Evolutionary conservation across 2,113 vertebrate species (phyloP), one percentile per base, ranked within the genome.

Genomic region (Alethe castanea): DNA sequence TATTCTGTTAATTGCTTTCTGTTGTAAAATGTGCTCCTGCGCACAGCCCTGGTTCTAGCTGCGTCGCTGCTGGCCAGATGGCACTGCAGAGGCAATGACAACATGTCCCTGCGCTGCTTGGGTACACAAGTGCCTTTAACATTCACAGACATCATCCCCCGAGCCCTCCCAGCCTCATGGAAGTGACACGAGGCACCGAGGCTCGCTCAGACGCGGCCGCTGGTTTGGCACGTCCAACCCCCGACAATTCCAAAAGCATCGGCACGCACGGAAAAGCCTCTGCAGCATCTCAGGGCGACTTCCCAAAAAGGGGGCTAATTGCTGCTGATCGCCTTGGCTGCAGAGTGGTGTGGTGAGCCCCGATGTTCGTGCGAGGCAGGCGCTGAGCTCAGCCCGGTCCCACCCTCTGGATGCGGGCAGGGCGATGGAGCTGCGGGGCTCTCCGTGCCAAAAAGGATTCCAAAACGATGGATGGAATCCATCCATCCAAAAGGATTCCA

Each of bases 1-100:
- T 95, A 92, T 97, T 96, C 82, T 19, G 56, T 96, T 96, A 97
- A 97, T 97, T 96, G 95, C 94, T 96, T 96, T 96, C 96, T 93
- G 94, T 90, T 95, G 95, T 94, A 93, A 94, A 95, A 94, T 61
- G 90, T 79, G 95, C 87, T 52, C 71, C 85, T 74, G 93, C 80
- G 0, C 66, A 1, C 94, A 94, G 86, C 88, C 82, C 90, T 0
- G 78, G 45, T 83, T 82, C 45, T 48, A 35, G 95, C 90, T 20
- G 89, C 33, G 1, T 45, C 5, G 93, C 95, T 96, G 96, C 92
- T 36, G 92, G 92, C 94, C 92, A 95, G 92, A 95, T 95, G 94
- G 95, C 93, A 86, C 45, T 7, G 93, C 90, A 47, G 90, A 86
- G 90, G 94, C 81, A 84, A 67, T 54, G 89, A 89, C 91, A 91